Evolutionary conservation across 1,140 invertebrate species (phyloP), one percentile per base, ranked within the genome.

Genomic region (Anoplophora glabripennis): DNA sequence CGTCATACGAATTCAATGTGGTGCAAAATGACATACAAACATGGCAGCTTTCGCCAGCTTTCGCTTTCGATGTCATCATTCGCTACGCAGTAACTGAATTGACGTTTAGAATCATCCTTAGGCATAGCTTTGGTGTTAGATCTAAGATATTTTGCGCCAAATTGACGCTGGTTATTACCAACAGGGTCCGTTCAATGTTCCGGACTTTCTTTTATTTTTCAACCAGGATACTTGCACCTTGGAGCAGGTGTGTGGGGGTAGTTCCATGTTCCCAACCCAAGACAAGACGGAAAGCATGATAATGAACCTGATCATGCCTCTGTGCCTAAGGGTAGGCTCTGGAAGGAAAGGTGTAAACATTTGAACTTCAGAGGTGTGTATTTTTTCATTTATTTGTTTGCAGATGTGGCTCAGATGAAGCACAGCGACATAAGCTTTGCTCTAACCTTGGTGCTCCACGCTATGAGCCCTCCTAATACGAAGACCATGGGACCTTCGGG

Each of bases 271-370:
- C 70, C 84, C 89, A n/a, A 88, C 86, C 9, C 87, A 90, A 71
- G 93, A 97, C 56, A 91, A 95, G 74, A 90, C 92, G 8, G 94
- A 98, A 79, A 94, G 92, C 67, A 89, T 98, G 79, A 81, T 99
- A 4, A 89, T 98, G 78, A 96, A 99, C 80, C 82, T 99, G 57
- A 85, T 99, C 36, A 89, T 99, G 79, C 97, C 97, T 1, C 79
- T 99, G 45, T 98, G 96, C 79, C 81, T 99, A 47, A 80, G 94
- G 65, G 90, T 98, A 21, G 95, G 94, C 21, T 92, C 89, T 75
- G 93, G 94, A 45, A 78, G 93, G 58, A 93, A 93, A 86, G 64
- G 65, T 70, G 57, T 5, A 28, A 28, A 28, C 21, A 3, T 28
- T 28, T 5, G 21, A 45, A 21, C 17, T 4, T 45, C 12, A 2